phyloP scores from a whole-genome alignment of 2,113 vertebrate genomes.

The Ceuthmochares aereus region DNA sequence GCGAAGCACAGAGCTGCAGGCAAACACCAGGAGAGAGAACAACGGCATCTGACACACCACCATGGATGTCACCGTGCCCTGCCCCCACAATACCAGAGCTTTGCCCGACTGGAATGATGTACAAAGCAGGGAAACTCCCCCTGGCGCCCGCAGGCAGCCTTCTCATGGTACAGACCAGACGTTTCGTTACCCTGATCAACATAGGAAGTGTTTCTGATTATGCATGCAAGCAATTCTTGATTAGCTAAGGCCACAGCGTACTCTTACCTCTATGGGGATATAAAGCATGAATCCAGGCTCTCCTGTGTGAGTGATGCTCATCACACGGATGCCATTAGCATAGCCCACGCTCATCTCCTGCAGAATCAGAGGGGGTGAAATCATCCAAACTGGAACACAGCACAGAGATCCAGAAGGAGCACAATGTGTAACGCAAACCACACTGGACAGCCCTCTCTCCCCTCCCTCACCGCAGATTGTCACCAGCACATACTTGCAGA shows the following conservation, averaged over 20 bases:
- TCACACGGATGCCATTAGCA: constrained; percentile 96
- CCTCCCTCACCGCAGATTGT: background rate
- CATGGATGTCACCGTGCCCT: background rate
- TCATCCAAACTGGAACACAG: background rate
- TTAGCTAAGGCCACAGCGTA: background rate
- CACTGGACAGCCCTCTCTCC: background rate
- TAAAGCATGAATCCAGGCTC: constrained; percentile 99
- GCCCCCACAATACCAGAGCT: background rate
- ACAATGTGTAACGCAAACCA: fast-evolving
- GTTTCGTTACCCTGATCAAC: background rate
- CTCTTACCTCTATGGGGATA: constrained; percentile 94
- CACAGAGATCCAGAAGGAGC: background rate
- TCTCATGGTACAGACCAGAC: background rate
- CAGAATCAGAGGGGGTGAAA: constrained; percentile 23
- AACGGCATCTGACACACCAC: background rate
- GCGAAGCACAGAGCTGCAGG: background rate
- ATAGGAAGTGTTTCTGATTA: background rate
- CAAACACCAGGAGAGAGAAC: background rate
- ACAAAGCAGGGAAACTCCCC: background rate
- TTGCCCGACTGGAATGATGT: background rate
- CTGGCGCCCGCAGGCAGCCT: background rate
- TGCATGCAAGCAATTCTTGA: background rate
- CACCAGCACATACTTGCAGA: fast-evolving
- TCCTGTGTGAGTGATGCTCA: constrained; percentile 99
- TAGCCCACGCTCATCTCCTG: constrained; percentile 99